Evolutionary conservation across 2,113 vertebrate genomes (phyloP).

Genomic region (Gulo gulo): DNA sequence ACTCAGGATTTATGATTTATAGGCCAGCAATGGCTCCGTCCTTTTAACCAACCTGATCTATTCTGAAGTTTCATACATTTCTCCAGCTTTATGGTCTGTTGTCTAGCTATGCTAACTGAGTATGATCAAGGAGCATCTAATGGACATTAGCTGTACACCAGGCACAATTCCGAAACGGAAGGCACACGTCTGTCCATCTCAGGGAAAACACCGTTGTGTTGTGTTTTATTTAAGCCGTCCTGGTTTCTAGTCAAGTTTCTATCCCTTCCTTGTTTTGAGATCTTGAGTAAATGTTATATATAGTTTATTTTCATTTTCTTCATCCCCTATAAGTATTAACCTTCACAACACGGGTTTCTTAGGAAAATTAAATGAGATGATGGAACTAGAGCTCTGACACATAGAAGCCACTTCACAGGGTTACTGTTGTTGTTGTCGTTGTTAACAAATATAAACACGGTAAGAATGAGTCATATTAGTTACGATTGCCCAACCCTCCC

Average conservation of each 20-base stretch:
- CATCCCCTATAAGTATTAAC: constrained; percentile 37
- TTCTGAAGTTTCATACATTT: not conserved
- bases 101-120: not conserved
- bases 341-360: constrained; percentile 48
- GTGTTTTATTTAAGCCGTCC: not conserved
- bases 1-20: not conserved
- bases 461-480: constrained; percentile 58
- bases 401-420: not conserved
- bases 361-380: constrained; percentile 53
- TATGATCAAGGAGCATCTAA: not conserved
- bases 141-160: rapidly evolving
- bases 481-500: constrained; percentile 40
- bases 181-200: not conserved
- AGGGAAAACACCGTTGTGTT: not conserved
- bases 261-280: not conserved
- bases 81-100: not conserved
- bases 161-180: not conserved
- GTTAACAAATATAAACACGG: constrained; percentile 54
- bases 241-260: constrained; percentile 4
- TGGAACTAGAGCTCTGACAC: constrained; percentile 41
- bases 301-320: constrained; percentile 5
- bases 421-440: constrained; percentile 45
- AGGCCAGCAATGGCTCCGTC: not conserved
- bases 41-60: not conserved
- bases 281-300: constrained; percentile 20